Evolutionary conservation across 2,113 vertebrate species (phyloP), one percentile per base, ranked within the genome.

Genomic region (Ifrita kowaldi): DNA sequence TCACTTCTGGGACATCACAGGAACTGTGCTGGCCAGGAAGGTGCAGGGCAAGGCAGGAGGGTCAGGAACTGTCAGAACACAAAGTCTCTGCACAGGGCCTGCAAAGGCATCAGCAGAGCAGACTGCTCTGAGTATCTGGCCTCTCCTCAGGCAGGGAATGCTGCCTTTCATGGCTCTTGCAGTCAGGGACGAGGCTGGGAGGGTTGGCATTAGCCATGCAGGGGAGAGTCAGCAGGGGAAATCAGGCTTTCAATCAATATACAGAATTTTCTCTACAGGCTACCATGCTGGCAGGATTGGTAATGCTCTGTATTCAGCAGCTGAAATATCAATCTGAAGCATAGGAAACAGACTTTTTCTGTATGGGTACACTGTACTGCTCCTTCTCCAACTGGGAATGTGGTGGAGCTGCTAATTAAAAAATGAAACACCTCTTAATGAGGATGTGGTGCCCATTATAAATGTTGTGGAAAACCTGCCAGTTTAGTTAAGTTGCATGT

Each of bases 71-170:
- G 89, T 49, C 27, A 16, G 69, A 74, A 8, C 37, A 42, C 17
- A 27, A 22, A 10, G 33, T 16, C 56, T 50, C 44, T 88, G 24
- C 37, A 1, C 16, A 6, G 41, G 37, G 12, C 32, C 30, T 7
- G 4, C 56, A 35, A 28, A 74, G 39, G 71, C 71, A 42, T 0
- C 39, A 37, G 85, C 35, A 89, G 56, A 63, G 60, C 47, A 46
- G 24, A 10, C 3, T 52, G n/a, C 60, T 63, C 68, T 7, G 28
- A 16, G 21, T 5, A 5, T 12, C 50, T 11, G 44, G 32, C 26
- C 32, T 28, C 97, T 97, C 97, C 96, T 96, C 84, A 15, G 94
- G 24, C 73, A 56, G 49, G 56, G 33, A 59, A 20, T 52, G 32
- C 67, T 80, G 79, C 63, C 33, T 79, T 56, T 60, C 74, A 33